Evolutionary conservation across 2,113 vertebrate species (phyloP).

Genomic region (Indicator indicator): DNA sequence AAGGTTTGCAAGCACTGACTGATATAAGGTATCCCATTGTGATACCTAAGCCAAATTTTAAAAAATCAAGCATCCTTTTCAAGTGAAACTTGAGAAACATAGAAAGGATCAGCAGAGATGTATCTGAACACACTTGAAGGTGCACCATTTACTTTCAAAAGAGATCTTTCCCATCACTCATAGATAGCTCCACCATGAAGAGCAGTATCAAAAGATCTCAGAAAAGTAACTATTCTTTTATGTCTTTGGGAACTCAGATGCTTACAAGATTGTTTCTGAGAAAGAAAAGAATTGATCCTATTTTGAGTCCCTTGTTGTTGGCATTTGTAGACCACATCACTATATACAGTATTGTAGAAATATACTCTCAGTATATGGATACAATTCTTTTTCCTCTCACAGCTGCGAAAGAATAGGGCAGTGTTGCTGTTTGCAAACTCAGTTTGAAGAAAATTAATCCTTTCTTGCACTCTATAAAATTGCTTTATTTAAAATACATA

Average conservation of each 20-base stretch:
- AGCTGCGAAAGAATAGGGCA: not conserved
- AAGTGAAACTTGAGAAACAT: constrained; percentile 73
- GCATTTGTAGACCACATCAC: constrained; percentile 58
- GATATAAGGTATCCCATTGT: constrained; percentile 79
- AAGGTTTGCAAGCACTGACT: constrained; percentile 69
- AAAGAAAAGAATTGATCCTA: constrained; percentile 77
- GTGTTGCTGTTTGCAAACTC: not conserved
- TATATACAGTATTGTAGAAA: constrained; percentile 57
- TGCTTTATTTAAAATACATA: not conserved
- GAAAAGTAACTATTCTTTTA: constrained; percentile 83
- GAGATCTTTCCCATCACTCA: constrained; percentile 78
- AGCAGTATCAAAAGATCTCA: constrained; percentile 79
- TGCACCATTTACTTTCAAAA: constrained; percentile 84
- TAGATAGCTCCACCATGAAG: constrained; percentile 76
- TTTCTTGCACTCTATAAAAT: not conserved
- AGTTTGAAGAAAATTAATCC: not conserved
- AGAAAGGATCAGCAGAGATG: constrained; percentile 77
- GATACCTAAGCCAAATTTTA: constrained; percentile 73
- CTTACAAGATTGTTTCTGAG: constrained; percentile 81
- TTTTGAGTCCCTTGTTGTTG: constrained; percentile 77
- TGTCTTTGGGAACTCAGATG: constrained; percentile 74
- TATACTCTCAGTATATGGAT: constrained; percentile 19
- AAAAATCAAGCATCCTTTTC: constrained; percentile 78
- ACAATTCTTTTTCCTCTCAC: constrained; percentile 13
- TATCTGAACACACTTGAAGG: constrained; percentile 79